phyloP scores from a whole-genome alignment of 2,888 invertebrate genomes.

The Melinaea menophilus region DNA sequence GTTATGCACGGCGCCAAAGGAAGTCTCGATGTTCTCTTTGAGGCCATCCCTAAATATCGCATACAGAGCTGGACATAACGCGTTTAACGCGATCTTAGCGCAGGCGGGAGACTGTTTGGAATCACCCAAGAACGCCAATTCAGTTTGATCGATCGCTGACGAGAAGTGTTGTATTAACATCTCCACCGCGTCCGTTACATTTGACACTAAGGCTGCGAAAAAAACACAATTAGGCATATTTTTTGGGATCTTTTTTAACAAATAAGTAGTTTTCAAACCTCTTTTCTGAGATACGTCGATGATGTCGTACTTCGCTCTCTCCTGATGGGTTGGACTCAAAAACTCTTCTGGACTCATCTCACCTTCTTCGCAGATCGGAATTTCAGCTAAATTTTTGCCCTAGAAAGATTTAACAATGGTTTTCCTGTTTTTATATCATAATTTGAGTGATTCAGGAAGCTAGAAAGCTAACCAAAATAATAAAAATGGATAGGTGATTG shows the following conservation, averaged over 20 bases:
- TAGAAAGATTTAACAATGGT: slow-evolving; percentile 43
- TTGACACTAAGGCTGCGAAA: slow-evolving; percentile 82
- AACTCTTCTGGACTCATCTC: slow-evolving; percentile 80
- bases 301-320: slow-evolving; percentile 66
- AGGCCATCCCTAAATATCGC: slow-evolving; percentile 91
- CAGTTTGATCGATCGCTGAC: slow-evolving; percentile 80
- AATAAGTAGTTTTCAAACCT: slow-evolving; percentile 47
- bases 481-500: slow-evolving; percentile 10
- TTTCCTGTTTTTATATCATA: not conserved
- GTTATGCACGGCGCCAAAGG: slow-evolving; percentile 91
- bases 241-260: not conserved
- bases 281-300: slow-evolving; percentile 80
- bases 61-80: slow-evolving; percentile 90
- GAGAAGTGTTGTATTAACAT: slow-evolving; percentile 85
- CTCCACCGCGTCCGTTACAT: slow-evolving; percentile 86
- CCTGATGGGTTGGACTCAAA: slow-evolving; percentile 71
- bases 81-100: slow-evolving; percentile 85
- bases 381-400: slow-evolving; percentile 79
- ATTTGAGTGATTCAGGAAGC: slow-evolving; percentile 11
- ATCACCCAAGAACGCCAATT: slow-evolving; percentile 78
- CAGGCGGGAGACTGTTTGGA: slow-evolving; percentile 80
- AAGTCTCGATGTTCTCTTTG: slow-evolving; percentile 87
- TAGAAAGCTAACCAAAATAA: slow-evolving; percentile 25
- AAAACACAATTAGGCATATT: not conserved
- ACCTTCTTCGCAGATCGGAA: slow-evolving; percentile 81